phyloP scores from a whole-genome alignment of 2,113 vertebrate genomes.

The Prochilodus magdalenae region DNA sequence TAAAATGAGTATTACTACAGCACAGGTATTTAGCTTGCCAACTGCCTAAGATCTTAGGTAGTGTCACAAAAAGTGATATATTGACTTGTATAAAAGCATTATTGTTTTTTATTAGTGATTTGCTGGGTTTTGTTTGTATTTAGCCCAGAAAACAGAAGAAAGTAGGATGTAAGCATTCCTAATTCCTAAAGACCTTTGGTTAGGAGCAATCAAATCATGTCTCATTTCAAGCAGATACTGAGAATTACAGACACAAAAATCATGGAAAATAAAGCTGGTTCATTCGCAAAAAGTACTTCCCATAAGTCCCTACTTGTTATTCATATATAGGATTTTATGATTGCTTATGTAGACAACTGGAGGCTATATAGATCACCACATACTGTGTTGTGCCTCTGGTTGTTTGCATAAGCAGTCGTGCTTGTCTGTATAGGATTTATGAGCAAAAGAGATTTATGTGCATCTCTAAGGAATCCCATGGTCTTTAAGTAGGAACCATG shows the following conservation, averaged over 20 bases:
- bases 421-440: background rate
- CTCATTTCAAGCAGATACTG: background rate
- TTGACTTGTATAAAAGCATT: no score
- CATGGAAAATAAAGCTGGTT: background rate
- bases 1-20: no score
- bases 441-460: background rate
- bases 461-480: background rate
- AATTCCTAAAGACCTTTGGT: no score
- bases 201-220: no score
- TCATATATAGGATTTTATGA: background rate
- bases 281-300: background rate
- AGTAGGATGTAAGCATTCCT: background rate
- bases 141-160: no score
- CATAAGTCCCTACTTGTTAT: background rate
- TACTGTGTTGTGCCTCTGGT: background rate
- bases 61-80: no score
- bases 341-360: slow-evolving; percentile 1
- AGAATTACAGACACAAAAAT: background rate
- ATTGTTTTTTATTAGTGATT: no score
- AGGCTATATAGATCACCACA: background rate
- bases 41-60: no score
- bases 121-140: no score
- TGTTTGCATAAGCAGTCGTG: background rate
- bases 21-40: no score
- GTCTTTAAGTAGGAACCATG: background rate